These are phyloP conservation scores for Salpingus planirostris DNA, from an alignment of 2,888 invertebrate species.

Conservation along the genomic window DNA sequence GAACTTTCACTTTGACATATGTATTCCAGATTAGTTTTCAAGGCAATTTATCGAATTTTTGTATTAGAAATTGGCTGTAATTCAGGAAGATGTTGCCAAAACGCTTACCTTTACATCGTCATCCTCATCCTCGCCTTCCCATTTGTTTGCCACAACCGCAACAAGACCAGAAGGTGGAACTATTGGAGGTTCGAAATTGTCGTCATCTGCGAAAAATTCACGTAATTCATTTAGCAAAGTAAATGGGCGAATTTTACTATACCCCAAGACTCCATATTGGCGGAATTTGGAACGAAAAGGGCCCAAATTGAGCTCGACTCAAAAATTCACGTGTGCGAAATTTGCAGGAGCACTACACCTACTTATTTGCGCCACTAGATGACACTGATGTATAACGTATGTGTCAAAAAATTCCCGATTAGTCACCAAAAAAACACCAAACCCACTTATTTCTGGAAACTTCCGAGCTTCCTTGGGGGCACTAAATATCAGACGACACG, in stretches of 20 bases:
- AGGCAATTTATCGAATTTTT: too few relatives aligned
- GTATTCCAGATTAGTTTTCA: too few relatives aligned
- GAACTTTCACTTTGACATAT: too few relatives aligned
- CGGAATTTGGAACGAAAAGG: constrained; percentile 17
- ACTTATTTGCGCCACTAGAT: constrained; percentile 25
- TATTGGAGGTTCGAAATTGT: constrained; percentile 60
- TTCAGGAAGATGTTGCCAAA: background rate
- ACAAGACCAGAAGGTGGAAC: constrained; percentile 50
- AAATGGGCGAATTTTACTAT: constrained; percentile 18
- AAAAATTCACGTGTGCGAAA: constrained; percentile 34
- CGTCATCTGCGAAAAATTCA: constrained; percentile 49
- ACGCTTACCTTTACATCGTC: constrained; percentile 69
- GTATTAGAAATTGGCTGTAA: constrained; percentile 4
- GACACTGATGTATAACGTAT: constrained; percentile 15
- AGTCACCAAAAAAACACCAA: constrained; percentile 3
- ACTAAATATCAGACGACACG: constrained; percentile 24
- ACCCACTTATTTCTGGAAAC: constrained; percentile 7
- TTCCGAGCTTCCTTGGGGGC: background rate
- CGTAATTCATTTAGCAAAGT: constrained; percentile 1
- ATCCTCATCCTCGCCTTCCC: constrained; percentile 85
- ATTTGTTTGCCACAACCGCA: constrained; percentile 54
- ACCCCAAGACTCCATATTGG: constrained; percentile 42
- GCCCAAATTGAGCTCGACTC: constrained; percentile 24
- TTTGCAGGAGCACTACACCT: constrained; percentile 9
- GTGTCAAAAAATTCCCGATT: constrained; percentile 9